Evolutionary conservation across 2,888 invertebrate genomes (phyloP), one percentile per base, ranked within the genome.

Genomic region (Atrina japonica): DNA sequence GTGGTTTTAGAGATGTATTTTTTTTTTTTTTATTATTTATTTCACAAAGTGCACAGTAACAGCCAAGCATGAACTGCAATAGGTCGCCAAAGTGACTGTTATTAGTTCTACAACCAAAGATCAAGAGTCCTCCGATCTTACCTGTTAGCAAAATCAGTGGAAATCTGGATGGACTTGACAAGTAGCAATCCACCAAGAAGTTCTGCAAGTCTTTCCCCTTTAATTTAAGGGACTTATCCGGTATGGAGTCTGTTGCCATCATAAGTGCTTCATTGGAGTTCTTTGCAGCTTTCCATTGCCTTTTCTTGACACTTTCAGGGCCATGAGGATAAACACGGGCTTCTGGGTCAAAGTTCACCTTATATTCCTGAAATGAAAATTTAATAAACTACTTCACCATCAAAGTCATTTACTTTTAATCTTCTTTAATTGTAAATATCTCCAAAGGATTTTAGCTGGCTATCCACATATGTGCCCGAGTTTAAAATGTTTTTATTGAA

Each of bases 281-380:
- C 14, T 70, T 59, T 1, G 78, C 80, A 29, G 35, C 43, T 16
- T 52, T 49, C 77, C 79, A 80, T 11, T 79, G 66, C 16, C 71
- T 70, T 45, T 74, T 60, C 61, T 84, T 85, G 6, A 64, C 75
- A 25, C 65, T 56, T 41, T 68, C 58, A n/a, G 70, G 70, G 9
- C 85, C 85, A 52, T 80, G 80, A 1, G 82, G 82, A 74, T 83
- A 85, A 3, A 84, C 80, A 47, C 83, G 56, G 3, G 82, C 80
- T 45, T 69, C 66, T 1, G 73, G 53, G 29, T 70, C 66, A 43
- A 67, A 68, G 29, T 68, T 41, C 11, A 56, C 43, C 29, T 60
- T 60, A 27, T 73, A 76, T 29, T 69, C 65, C 81, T 81, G 63
- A 23, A 47, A n/a, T 47, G 7, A 47, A 6, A 47, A 47, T 14